Conservation (phyloP, 1,140 invertebrate species). For the Nylanderia fulva region DNA sequence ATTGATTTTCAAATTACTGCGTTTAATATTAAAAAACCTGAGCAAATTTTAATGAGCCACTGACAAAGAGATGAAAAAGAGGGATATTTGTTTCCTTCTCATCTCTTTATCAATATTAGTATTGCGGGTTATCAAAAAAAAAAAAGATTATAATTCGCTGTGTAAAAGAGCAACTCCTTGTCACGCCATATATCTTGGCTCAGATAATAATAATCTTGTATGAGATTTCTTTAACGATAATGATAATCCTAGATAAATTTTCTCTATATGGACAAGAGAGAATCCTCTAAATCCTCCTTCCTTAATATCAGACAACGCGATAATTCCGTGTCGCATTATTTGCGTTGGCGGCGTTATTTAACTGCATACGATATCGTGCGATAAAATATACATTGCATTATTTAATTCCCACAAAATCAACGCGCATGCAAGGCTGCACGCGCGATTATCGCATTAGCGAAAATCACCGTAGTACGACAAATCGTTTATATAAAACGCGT, state of each 20-base stretch:
- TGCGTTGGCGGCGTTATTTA: slow-evolving; percentile 1
- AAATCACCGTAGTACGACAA: slow-evolving; percentile 13
- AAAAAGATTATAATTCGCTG: neutral
- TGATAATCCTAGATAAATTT: neutral
- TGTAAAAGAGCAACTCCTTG: neutral
- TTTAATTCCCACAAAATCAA: slow-evolving; percentile 21
- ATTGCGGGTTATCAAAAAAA: neutral
- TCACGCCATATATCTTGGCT: neutral
- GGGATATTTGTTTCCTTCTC: neutral
- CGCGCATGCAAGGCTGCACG: neutral
- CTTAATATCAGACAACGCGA: neutral
- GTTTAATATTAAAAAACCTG: neutral
- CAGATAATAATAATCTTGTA: neutral
- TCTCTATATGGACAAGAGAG: neutral
- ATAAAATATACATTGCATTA: slow-evolving; percentile 7
- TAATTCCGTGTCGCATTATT: slow-evolving; percentile 2
- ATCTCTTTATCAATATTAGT: neutral
- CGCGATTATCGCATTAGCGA: slow-evolving; percentile 33
- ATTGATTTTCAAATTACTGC: neutral
- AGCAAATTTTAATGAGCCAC: neutral
- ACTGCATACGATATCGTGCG: slow-evolving; percentile 15
- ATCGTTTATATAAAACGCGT: neutral
- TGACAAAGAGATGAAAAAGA: neutral
- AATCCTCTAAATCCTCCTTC: neutral
- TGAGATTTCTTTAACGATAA: neutral